Evolutionary conservation across 2,113 vertebrate genomes (phyloP), one percentile per base, ranked within the genome.

Genomic region (Hemiscyllium ocellatum): DNA sequence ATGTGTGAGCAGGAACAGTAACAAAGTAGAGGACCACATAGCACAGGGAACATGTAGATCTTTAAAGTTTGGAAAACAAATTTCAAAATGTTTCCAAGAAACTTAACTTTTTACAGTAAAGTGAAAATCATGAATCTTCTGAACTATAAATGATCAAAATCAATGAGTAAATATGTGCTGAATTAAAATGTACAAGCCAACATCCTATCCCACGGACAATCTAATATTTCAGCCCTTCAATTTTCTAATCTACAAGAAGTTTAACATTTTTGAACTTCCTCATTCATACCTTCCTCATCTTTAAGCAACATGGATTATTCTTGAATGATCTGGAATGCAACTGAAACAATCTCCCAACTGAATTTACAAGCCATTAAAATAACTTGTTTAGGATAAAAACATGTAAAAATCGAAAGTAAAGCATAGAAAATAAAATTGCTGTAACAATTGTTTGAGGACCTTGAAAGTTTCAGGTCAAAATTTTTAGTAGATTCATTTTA

Each of bases 321-420:
- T 68, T 24, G 56, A 66, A 22, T 24, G 37, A 65, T 65, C 89
- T 65, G 89, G 56, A 42, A 94, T 70, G 66, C 37, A 72, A 24
- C 20, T 50, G 93, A 10, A 95, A 95, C 50, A 72, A 29, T 70
- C 37, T 94, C 65, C 26, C 42, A 6, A 47, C 6, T 72, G 66
- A 50, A 52, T 95, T 95, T 50, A 52, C 47, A 72, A 95, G 26
- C 68, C 37, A 70, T 72, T 95, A 69, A 95, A 72, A 95, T 95
- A 12, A 72, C 42, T 95, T 95, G 61, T 66, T 50, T 47, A 17
- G 42, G 13, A 42, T 69, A 8, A 69, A 47, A 94, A 95, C 52
- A 95, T 72, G 13, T 29, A 33, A 69, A 50, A 37, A 17, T 33
- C 17, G n/a, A 61, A 65, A 66, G 37, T 83, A 19, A 47, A 42